Percentiles rank a stretch among this genome's conserved stretches.
Conservation (phyloP, 2,797 vertebrate species). For the Hylomyscus alleni region DNA sequence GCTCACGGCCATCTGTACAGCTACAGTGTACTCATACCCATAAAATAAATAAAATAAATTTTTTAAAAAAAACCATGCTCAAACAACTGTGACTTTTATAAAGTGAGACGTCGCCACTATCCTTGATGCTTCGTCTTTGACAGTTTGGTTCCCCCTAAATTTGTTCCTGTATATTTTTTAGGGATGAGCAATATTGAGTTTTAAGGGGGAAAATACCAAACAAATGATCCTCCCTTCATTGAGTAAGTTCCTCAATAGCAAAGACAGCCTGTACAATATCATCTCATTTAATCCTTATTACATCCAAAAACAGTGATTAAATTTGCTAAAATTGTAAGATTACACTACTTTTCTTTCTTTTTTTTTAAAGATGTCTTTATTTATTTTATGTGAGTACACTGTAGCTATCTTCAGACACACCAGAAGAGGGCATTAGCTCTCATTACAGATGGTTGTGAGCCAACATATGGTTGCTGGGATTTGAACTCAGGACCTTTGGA, state of each 20-base stretch:
- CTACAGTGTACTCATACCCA: too few species aligned
- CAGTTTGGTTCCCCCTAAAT: not conserved
- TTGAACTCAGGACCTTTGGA: too few species aligned
- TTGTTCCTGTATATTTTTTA: not conserved
- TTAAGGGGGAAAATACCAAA: not conserved
- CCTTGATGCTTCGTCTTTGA: not conserved
- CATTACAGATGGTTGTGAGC: too few species aligned
- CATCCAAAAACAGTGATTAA: conserved; percentile 5
- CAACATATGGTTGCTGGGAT: too few species aligned
- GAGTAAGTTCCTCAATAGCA: not conserved
- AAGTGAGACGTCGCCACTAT: not conserved
- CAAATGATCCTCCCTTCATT: not conserved
- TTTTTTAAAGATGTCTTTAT: too few species aligned
- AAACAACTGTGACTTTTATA: not conserved
- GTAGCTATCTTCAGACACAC: too few species aligned
- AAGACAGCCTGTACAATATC: not conserved
- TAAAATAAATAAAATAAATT: too few species aligned
- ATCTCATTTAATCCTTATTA: conserved; percentile 12
- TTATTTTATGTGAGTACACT: too few species aligned
- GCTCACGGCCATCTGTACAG: too few species aligned
- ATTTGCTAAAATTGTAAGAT: not conserved
- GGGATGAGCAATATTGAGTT: not conserved
- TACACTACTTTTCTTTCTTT: not conserved
- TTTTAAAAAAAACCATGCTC: too few species aligned
- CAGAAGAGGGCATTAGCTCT: too few species aligned